Percentiles rank a stretch among this genome's conserved stretches.
Evolutionary conservation across 2,797 vertebrate genomes (phyloP).

Genomic region (Allobates femoralis): DNA sequence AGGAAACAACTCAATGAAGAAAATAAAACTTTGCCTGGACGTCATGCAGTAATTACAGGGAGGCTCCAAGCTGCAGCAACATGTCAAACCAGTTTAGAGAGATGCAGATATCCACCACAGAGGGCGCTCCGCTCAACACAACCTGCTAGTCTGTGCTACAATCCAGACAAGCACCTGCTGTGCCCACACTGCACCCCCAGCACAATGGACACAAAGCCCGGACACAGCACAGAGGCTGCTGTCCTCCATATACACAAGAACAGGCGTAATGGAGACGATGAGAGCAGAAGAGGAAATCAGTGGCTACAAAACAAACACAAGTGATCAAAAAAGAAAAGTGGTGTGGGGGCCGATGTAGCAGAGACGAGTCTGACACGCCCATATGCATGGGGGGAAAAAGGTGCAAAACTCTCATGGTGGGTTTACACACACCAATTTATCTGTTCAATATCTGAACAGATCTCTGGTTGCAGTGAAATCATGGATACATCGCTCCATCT

Average conservation of each 20-base stretch:
- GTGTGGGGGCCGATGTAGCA: neutral
- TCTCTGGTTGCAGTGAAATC: too few relatives aligned
- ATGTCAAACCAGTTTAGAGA: neutral
- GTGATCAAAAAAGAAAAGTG: neutral
- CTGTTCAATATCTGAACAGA: too few relatives aligned
- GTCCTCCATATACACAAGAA: too few relatives aligned
- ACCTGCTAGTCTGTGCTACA: constrained; percentile 52
- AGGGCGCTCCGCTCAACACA: constrained; percentile 13
- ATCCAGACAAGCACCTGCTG: constrained; percentile 30
- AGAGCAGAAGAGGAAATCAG: neutral
- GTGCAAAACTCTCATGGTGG: too few relatives aligned
- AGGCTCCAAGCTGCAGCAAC: neutral
- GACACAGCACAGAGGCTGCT: neutral
- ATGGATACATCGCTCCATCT: too few relatives aligned
- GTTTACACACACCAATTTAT: too few relatives aligned
- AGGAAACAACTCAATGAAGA: neutral
- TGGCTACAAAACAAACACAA: neutral
- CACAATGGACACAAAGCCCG: constrained; percentile 18
- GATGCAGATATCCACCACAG: neutral
- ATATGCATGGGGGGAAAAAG: neutral
- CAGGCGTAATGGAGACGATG: neutral
- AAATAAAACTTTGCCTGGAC: neutral
- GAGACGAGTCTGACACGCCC: neutral
- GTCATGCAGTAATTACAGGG: neutral
- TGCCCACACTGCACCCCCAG: constrained; percentile 29